Evolutionary conservation across 2,797 vertebrate genomes (phyloP), one percentile per base, ranked within the genome.

Genomic region (Pelobates cultripes): DNA sequence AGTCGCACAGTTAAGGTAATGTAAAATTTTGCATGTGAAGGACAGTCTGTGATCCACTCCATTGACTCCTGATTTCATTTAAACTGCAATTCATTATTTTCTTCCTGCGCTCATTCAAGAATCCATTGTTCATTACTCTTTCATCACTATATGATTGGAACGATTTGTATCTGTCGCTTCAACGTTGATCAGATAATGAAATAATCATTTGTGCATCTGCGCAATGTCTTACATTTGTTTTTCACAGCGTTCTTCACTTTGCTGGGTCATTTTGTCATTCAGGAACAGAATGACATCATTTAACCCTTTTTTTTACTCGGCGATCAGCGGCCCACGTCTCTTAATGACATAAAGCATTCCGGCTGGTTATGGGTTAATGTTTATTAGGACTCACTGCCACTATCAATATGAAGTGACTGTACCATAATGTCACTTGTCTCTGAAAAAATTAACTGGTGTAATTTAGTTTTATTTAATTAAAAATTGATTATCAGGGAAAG

Each of bases 131-230:
- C 91, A 91, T 93, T 93, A 92, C 86, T 90, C 90, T 92, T 92
- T 92, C 90, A 93, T 93, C 91, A 88, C 84, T 87, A 82, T 88
- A 82, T 90, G 91, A 93, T 91, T 91, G 90, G 86, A 93, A 89
- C 88, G 92, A 92, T 94, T 94, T 94, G 90, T 93, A 92, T 92
- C 89, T 93, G 91, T 94, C 90, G 9, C 84, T 92, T 90, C 84
- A 89, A 90, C 86, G 82, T 88, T 91, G 92, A 87, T 86, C 89
- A 90, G 88, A 94, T 93, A 92, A 93, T 93, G 89, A 93, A 94
- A 93, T 90, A 89, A 93, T 92, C 86, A 92, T 92, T 89, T 92
- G 87, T 89, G 86, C 89, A 89, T 91, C 90, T 93, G 87, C 71
- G 81, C 83, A 83, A 85, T 88, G 85, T 87, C 91, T 91, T 92